Evolutionary conservation across 2,797 vertebrate species (phyloP).

Genomic region (Tokudaia tokunoshimensis): DNA sequence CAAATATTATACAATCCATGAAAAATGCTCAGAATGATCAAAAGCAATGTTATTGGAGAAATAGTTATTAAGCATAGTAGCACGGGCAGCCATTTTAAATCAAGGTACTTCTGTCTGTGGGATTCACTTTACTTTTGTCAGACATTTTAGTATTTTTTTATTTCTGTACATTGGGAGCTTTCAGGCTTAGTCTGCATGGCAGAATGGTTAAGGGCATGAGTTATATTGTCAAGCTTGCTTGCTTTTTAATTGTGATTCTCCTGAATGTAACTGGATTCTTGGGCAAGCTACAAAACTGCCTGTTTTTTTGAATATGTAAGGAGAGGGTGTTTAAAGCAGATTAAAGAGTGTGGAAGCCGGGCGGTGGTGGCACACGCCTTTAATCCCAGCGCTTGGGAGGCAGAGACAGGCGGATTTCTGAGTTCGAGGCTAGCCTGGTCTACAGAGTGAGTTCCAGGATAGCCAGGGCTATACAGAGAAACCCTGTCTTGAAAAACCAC

Average conservation of each 20-base stretch:
- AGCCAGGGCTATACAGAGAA: too few species aligned
- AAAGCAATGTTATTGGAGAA: background rate
- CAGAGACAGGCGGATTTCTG: too few species aligned
- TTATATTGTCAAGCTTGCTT: background rate
- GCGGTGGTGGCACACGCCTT: too few species aligned
- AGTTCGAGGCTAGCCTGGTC: too few species aligned
- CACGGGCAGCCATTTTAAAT: slow-evolving; percentile 15
- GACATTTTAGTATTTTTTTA: background rate
- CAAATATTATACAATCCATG: background rate
- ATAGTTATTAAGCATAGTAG: background rate
- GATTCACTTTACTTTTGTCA: slow-evolving; percentile 8
- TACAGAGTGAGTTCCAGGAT: too few species aligned
- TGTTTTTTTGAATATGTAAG: slow-evolving; percentile 33
- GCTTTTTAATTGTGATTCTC: background rate
- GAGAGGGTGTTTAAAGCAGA: background rate
- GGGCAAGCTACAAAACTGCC: background rate
- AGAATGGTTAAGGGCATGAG: background rate
- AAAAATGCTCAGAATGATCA: slow-evolving; percentile 42
- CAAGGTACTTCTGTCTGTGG: slow-evolving; percentile 9
- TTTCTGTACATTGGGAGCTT: background rate
- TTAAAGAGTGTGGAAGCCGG: background rate
- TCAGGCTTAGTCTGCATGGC: background rate
- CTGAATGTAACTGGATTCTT: background rate
- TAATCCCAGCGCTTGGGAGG: too few species aligned
- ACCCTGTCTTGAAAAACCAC: too few species aligned